Conservation (phyloP, 1,140 invertebrate species). For the Diorhabda elongata region DNA sequence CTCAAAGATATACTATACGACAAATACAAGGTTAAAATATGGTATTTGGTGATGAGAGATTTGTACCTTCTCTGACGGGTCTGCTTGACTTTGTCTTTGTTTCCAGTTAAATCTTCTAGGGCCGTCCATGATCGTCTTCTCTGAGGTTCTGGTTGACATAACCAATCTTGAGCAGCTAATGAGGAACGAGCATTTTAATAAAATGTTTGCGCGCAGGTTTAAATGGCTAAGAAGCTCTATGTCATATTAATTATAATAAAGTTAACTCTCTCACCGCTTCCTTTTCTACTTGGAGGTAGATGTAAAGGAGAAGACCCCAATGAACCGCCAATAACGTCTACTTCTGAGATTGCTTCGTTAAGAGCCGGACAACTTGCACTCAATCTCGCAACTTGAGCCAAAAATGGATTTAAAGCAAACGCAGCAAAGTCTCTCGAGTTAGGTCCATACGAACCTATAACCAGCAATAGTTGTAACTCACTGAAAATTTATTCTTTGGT, state of each 20-base stretch:
- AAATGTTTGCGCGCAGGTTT: background rate
- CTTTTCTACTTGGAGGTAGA: constrained; percentile 49
- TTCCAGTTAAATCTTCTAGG: constrained; percentile 58
- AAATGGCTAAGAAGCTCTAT: background rate
- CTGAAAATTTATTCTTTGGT: no score
- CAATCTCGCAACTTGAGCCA: constrained; percentile 51
- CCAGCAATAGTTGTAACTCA: background rate
- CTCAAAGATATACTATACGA: constrained; percentile 61
- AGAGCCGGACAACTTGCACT: constrained; percentile 75
- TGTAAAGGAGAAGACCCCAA: constrained; percentile 45
- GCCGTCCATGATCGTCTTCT: constrained; percentile 78
- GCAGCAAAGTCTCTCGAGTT: constrained; percentile 43
- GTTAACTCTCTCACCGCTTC: constrained; percentile 49
- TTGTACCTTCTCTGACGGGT: constrained; percentile 53
- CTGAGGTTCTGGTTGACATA: constrained; percentile 51
- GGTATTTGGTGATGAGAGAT: background rate
- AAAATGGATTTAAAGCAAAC: constrained; percentile 48
- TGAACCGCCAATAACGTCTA: constrained; percentile 51
- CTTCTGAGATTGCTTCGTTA: constrained; percentile 52
- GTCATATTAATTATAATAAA: no score
- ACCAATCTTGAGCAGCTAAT: constrained; percentile 51
- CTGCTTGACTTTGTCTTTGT: constrained; percentile 49
- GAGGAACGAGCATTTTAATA: background rate
- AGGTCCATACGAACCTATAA: constrained; percentile 31
- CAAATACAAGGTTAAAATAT: constrained; percentile 1